Conservation (phyloP, 2,113 vertebrate species). For the Calonectris borealis region DNA sequence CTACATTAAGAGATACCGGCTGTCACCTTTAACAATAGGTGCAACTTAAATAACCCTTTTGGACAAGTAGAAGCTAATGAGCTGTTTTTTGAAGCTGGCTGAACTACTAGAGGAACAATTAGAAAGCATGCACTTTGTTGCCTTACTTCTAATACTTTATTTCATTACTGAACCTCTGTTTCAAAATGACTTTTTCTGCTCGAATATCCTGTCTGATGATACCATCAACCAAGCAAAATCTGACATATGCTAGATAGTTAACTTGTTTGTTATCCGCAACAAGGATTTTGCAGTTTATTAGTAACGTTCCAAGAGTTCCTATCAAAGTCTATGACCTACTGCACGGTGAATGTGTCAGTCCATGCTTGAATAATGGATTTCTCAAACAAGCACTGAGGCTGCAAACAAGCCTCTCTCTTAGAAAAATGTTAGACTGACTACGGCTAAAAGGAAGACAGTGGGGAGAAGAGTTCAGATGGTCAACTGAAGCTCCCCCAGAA, state of each 20-base stretch:
- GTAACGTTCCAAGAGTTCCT: not conserved
- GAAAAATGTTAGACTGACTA: not conserved
- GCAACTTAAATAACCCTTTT: not conserved
- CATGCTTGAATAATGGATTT: not conserved
- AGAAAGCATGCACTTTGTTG: not conserved
- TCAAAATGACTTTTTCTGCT: not conserved
- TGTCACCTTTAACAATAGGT: not conserved
- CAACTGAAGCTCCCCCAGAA: not conserved
- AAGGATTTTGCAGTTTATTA: not conserved
- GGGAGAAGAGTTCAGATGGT: not conserved
- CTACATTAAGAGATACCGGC: not conserved
- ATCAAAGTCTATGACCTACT: not conserved
- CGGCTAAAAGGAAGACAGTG: not conserved
- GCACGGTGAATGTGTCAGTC: not conserved
- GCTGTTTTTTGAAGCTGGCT: not conserved
- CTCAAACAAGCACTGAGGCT: not conserved
- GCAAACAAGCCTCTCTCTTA: not conserved
- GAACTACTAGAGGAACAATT: not conserved
- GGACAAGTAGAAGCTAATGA: not conserved
- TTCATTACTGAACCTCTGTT: not conserved
- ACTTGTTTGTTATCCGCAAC: not conserved
- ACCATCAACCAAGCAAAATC: not conserved
- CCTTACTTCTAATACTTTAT: not conserved
- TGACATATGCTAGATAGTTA: not conserved
- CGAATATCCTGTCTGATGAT: not conserved